Base-by-base conservation (phyloP, 2,797 vertebrate genomes). In the Neosilurus hyrtlii region DNA sequence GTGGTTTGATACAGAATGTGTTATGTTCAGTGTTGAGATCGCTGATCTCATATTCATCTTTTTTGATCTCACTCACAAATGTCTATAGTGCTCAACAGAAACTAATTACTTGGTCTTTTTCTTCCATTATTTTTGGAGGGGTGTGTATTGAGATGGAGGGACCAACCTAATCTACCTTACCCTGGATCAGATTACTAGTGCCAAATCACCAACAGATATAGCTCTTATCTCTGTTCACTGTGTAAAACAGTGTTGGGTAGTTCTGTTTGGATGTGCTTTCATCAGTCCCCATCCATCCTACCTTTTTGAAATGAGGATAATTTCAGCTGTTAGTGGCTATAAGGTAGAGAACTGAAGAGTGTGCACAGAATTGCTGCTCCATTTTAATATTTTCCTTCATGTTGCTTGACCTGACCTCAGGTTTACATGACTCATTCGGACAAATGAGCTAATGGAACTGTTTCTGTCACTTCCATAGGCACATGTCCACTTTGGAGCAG, bases 401-500 rank as follows among this genome's bases (percentile, higher is more conserved):
- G 63, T 74, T 43, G 76, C 54, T 68, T 82, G 51, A 84, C 83
- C 89, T 86, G 84, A 84, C 8, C 9, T 35, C 72, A 57, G 79
- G 85, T 89, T 81, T 74, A 85, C 86, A 82, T 87, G 75, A 89
- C 88, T 91, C 82, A 90, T 83, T 76, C 74, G 63, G 79, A 22
- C n/a, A 78, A 89, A 82, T 90, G 84, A 91, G 90, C 67, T 85
- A 86, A 87, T 82, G 72, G 80, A 91, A 89, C 76, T 74, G 43
- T 84, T 83, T 84, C 87, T 83, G 74, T 30, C 77, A 83, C 80
- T 65, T 85, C 85, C 76, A 35, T 81, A 35, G 81, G 75, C 80
- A 85, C 76, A 59, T 83, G 76, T 79, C 37, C 85, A 80, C 75
- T 68, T 52, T 82, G 68, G 62, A 24, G 63, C 80, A 77, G 72